Evolutionary conservation across 2,888 invertebrate species (phyloP).

Genomic region (Teleiodes luculella): DNA sequence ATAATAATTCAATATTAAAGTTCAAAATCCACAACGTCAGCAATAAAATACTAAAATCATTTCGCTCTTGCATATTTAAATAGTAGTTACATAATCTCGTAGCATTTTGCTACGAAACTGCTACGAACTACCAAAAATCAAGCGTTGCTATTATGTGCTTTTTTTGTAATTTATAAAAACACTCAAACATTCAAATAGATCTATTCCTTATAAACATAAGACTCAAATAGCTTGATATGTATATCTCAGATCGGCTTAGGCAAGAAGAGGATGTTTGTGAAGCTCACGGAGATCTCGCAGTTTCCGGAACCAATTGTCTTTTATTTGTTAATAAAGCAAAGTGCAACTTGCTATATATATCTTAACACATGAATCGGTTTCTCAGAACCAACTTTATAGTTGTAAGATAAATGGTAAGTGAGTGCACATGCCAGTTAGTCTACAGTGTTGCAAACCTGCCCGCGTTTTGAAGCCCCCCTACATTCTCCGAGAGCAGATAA

Average conservation of each 20-base stretch:
- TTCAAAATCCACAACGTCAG: too few species aligned
- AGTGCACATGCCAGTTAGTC: neutral
- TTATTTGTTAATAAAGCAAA: constrained; percentile 19
- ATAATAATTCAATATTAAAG: too few species aligned
- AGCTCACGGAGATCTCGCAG: constrained; percentile 16
- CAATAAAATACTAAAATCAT: too few species aligned
- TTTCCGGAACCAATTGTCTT: constrained; percentile 20
- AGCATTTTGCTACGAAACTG: constrained; percentile 3
- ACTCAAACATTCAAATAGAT: too few species aligned
- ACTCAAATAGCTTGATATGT: neutral
- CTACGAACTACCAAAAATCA: neutral
- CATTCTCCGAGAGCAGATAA: neutral
- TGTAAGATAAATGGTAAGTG: neutral
- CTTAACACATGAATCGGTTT: constrained; percentile 13
- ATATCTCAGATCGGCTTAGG: constrained; percentile 7
- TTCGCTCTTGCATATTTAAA: too few species aligned
- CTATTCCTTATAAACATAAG: too few species aligned
- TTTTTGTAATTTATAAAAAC: neutral
- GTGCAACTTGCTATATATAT: constrained; percentile 17
- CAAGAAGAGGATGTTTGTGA: constrained; percentile 14
- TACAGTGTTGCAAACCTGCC: neutral
- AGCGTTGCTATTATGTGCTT: neutral
- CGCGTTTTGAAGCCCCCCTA: too few species aligned
- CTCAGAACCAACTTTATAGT: constrained; percentile 9
- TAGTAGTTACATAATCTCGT: neutral